phyloP scores from a whole-genome alignment of 2,797 vertebrate genomes.

The Hapalemur alaotrensis region DNA sequence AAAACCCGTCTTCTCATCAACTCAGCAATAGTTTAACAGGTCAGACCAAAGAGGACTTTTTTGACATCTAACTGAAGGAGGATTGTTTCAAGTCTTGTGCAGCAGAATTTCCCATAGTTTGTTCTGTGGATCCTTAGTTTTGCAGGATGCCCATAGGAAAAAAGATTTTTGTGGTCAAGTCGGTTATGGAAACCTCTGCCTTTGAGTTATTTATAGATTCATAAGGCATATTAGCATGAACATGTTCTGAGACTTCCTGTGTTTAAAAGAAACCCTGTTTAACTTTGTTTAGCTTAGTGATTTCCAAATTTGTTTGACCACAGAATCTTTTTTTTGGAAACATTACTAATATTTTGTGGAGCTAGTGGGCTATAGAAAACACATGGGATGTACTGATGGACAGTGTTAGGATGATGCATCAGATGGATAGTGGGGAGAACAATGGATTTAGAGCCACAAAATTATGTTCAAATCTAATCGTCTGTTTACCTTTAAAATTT shows the following conservation, averaged over 20 bases:
- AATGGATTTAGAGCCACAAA: not conserved
- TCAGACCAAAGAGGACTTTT: not conserved
- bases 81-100: not conserved
- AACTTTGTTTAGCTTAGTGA: conserved; percentile 63
- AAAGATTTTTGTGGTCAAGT: conserved; percentile 56
- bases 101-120: conserved; percentile 56
- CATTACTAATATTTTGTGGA: conserved; percentile 56
- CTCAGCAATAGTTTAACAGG: not conserved
- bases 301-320: conserved; percentile 56
- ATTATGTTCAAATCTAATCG: not conserved
- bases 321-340: not conserved
- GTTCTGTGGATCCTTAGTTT: conserved; percentile 25
- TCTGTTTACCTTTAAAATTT: not conserved
- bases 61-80: not conserved
- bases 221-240: conserved; percentile 11
- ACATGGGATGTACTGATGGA: not conserved
- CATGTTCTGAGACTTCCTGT: conserved; percentile 59
- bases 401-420: not conserved
- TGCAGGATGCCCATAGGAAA: conserved; percentile 54
- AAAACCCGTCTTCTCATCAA: not conserved
- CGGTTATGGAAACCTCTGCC: conserved; percentile 47
- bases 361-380: not conserved
- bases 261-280: conserved; percentile 42
- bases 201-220: conserved; percentile 65
- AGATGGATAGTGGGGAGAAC: not conserved